Evolutionary conservation across 2,888 invertebrate genomes (phyloP).

Genomic region (Scaptomyza tumidula): DNA sequence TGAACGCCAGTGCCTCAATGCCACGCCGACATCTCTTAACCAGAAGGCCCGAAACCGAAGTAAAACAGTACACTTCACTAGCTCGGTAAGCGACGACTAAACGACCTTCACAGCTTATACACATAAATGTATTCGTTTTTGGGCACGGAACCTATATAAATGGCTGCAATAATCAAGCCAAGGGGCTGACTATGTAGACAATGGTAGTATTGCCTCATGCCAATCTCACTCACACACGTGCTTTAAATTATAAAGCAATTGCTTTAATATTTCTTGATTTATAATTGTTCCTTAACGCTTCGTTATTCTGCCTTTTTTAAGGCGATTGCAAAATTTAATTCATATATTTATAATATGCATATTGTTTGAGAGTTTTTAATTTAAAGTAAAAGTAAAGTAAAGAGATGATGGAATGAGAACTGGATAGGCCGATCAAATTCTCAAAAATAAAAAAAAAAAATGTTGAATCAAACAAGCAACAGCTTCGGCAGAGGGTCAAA

Average conservation of each 20-base stretch:
- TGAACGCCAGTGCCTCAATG: conserved; percentile 51
- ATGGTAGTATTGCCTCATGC: background rate
- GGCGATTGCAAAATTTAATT: background rate
- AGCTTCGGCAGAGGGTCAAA: conserved; percentile 17
- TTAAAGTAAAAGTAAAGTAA: background rate
- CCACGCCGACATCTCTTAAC: conserved; percentile 11
- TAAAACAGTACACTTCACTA: conserved; percentile 53
- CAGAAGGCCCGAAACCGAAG: conserved; percentile 20
- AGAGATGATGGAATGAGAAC: background rate
- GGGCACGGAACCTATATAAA: conserved; percentile 8
- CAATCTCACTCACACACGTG: background rate
- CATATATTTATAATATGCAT: background rate
- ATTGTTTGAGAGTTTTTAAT: background rate
- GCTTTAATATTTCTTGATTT: background rate
- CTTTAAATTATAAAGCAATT: background rate
- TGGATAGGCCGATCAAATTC: conserved; percentile 56
- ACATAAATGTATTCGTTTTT: conserved; percentile 45
- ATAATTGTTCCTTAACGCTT: too few relatives aligned
- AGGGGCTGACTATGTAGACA: conserved; percentile 5
- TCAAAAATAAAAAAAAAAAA: conserved; percentile 65
- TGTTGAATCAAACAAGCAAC: conserved; percentile 54
- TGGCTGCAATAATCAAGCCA: background rate
- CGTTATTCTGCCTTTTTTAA: too few relatives aligned
- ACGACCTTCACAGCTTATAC: conserved; percentile 58
- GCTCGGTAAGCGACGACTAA: conserved; percentile 38